A percentile compares a stretch with the other conserved stretches of the same genome.
phyloP scores from a whole-genome alignment of 2,888 invertebrate species.

The Blastobasis adustella region DNA sequence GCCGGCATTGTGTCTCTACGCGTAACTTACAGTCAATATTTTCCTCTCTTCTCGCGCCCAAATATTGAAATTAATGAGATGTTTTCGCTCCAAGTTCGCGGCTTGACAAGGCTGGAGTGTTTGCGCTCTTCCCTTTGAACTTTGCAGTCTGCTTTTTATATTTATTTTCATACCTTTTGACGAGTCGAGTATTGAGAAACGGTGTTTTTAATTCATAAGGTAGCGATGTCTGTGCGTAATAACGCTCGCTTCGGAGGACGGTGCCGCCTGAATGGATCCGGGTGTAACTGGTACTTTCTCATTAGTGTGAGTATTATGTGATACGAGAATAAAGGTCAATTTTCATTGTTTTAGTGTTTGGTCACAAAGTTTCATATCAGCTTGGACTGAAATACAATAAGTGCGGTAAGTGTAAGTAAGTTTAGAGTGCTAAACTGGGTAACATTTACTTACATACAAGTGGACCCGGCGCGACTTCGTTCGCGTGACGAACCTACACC shows the following conservation, averaged over 20 bases:
- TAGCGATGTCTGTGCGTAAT: neutral
- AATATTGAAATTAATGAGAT: neutral
- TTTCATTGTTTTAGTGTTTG: neutral
- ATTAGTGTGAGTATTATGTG: neutral
- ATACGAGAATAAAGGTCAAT: neutral
- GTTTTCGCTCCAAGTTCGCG: neutral
- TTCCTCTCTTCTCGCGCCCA: neutral
- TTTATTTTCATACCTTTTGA: neutral
- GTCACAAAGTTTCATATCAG: neutral
- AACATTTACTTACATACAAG: no score
- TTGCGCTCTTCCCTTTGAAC: neutral
- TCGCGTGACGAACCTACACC: no score
- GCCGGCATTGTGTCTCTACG: no score
- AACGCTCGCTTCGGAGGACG: neutral
- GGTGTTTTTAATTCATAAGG: neutral
- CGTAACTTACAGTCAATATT: no score
- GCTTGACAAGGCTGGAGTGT: neutral
- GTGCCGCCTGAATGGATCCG: neutral
- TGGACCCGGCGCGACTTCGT: no score
- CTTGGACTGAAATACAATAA: neutral
- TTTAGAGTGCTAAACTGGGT: no score
- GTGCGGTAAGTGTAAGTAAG: neutral
- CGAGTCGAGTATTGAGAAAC: neutral
- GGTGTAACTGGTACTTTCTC: neutral
- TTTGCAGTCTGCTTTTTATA: neutral